These are phyloP conservation scores for Alcis repandata DNA, from an alignment of 2,888 invertebrate genomes.

Conservation along the genomic window DNA sequence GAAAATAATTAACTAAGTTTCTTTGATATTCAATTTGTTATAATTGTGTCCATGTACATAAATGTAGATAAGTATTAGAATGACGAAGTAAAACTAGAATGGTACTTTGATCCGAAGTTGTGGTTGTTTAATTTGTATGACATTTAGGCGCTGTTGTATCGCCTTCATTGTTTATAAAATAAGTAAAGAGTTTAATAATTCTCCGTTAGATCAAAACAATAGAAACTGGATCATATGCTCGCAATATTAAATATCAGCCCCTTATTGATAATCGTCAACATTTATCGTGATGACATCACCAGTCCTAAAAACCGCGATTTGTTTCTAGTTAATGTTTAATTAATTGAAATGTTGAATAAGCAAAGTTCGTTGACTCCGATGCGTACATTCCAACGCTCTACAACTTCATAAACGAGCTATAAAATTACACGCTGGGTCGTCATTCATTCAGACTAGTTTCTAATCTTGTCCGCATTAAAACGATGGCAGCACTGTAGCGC, in stretches of 20 bases:
- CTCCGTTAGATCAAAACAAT: conserved; percentile 1
- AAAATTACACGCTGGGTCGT: conserved; percentile 68
- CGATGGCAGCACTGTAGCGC: conserved; percentile 62
- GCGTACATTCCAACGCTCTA: conserved; percentile 71
- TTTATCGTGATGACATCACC: conserved; percentile 39
- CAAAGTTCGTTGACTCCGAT: conserved; percentile 76
- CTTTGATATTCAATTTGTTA: no score
- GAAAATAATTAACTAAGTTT: no score
- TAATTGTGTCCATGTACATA: no score
- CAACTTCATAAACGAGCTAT: conserved; percentile 67
- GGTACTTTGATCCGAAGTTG: no score
- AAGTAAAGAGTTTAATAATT: not conserved
- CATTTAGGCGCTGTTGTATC: not conserved
- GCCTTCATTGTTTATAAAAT: not conserved
- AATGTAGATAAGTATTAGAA: no score
- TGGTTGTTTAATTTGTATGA: not conserved
- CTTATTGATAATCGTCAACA: conserved; percentile 36
- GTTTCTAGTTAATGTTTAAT: conserved; percentile 36
- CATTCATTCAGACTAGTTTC: conserved; percentile 74
- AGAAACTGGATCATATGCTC: conserved; percentile 2
- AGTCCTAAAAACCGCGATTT: conserved; percentile 44
- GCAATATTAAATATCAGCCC: conserved; percentile 1
- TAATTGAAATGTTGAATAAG: conserved; percentile 52
- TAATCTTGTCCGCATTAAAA: conserved; percentile 54
- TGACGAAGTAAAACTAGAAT: no score